Evolutionary conservation across 2,888 invertebrate species (phyloP), one percentile per base, ranked within the genome.

Genomic region (Eupithecia exiguata): DNA sequence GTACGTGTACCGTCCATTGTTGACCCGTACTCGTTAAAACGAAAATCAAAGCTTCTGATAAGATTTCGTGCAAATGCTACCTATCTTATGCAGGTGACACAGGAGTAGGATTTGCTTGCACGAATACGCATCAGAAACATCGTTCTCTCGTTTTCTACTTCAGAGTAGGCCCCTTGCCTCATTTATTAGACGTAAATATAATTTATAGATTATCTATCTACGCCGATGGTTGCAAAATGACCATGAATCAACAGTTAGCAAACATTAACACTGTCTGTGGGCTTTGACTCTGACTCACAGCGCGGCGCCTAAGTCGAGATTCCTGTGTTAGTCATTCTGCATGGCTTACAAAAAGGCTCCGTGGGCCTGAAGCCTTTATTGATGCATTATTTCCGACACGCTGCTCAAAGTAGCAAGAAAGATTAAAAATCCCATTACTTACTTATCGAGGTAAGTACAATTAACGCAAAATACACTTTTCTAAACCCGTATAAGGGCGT

Each of bases 211-310:
- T 65, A 65, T 69, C 46, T 35, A 35, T 36, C 21, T 35, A 67
- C 30, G 38, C 38, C 36, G 38, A 40, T 69, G 68, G 68, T 68
- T 62, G 70, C 71, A 69, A 69, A 75, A 40, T 71, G 68, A 69
- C 67, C 71, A 58, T 80, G 78, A 77, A 75, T 80, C 79, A 58
- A 79, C 69, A 69, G 74, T 76, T 68, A 69, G 71, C 73, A n/a
- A n/a, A n/a, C n/a, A 70, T 76, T 68, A 70, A 68, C 73, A 70
- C 74, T 72, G 65, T 66, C 68, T 72, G 71, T 71, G 78, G 71
- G 76, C 80, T 85, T 84, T 85, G 84, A 82, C 82, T 84, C 82
- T 87, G 87, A 88, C 81, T 88, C 88, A 86, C n/a, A 62, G 35
- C 6, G 18, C 77, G 25, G 63, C 49, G 70, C 71, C 67, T 63